These are phyloP conservation scores for Drosophila flavopinicola DNA, from an alignment of 2,888 invertebrate genomes.

Conservation along the genomic window DNA sequence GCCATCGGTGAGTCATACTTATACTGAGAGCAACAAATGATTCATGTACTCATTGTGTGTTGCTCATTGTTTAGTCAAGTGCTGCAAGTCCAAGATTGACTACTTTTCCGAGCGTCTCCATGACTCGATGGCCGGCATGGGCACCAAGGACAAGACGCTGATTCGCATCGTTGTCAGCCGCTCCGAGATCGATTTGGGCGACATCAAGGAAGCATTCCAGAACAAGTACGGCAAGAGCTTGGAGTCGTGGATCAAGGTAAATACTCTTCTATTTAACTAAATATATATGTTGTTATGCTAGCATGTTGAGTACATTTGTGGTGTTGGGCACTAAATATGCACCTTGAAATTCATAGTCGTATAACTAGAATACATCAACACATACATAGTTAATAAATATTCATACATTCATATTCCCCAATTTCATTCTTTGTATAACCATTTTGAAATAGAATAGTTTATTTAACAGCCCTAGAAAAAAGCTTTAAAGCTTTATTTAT, in stretches of 20 bases:
- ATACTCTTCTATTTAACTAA: conserved; percentile 20
- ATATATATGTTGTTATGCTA: conserved; percentile 2
- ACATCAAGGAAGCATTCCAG: conserved; percentile 95
- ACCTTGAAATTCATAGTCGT: conserved; percentile 6
- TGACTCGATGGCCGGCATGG: conserved; percentile 94
- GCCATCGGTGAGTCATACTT: conserved; percentile 90
- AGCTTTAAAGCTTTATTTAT: conserved; percentile 28
- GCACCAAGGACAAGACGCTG: conserved; percentile 95
- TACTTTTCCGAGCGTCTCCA: conserved; percentile 96
- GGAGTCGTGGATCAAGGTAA: conserved; percentile 93
- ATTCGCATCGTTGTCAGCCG: conserved; percentile 96
- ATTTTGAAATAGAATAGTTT: background rate
- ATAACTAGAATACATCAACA: background rate
- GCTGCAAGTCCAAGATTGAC: conserved; percentile 94
- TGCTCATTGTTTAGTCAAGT: conserved; percentile 87
- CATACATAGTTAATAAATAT: background rate
- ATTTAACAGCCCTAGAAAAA: conserved; percentile 17
- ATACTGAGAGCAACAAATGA: too few species aligned
- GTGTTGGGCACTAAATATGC: conserved; percentile 41
- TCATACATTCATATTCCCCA: background rate
- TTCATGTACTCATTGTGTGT: background rate
- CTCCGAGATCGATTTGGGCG: conserved; percentile 95
- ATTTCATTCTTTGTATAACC: background rate
- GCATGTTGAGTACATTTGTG: conserved; percentile 29
- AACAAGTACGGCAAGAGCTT: conserved; percentile 92